Evolutionary conservation across 2,888 invertebrate species (phyloP), one percentile per base, ranked within the genome.

Genomic region (Drosophila borealis): DNA sequence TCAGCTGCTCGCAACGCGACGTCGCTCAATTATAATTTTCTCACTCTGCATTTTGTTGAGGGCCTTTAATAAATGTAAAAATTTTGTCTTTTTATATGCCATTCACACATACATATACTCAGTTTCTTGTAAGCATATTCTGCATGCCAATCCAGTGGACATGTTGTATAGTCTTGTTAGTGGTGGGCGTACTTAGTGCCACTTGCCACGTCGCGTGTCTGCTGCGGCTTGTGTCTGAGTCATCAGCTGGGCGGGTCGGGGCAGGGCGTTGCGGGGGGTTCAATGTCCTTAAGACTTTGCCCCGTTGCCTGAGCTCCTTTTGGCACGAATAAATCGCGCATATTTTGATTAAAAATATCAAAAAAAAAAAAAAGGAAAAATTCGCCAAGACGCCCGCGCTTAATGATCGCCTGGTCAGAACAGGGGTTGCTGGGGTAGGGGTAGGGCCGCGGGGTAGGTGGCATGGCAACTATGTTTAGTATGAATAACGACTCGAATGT

Each of bases 341-440:
- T 81, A 89, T 85, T 83, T 89, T 89, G 89, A 84, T 84, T 89
- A 87, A 82, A 88, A 81, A 13, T 10, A 36, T 11, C 60, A 54
- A 36, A 54, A 37, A 39, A 44, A 34, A 42, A 36, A 37, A 25
- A 45, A 44, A 37, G 8, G 5, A 14, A 51, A 45, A 34, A 14
- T 39, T 49, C 50, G 56, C 46, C 42, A 72, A 66, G 51, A 48
- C 50, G 37, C 19, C 34, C 21, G 21, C 54, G 36, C 54, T 48
- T 71, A 71, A 74, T 71, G 68, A 72, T 61, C 34, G 67, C 64
- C 29, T 53, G 68, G 44, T 45, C 64, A 44, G 51, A 44, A 25
- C 50, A 14, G 4, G 8, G 29, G 29, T 29, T 29, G 29, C 8
- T 29, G 29, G 21, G 6, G 13, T n/a, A n/a, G 34, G 9, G 37